These are phyloP conservation scores for Lateolabrax maculatus DNA, from an alignment of 2,797 vertebrate genomes.

Conservation along the genomic window DNA sequence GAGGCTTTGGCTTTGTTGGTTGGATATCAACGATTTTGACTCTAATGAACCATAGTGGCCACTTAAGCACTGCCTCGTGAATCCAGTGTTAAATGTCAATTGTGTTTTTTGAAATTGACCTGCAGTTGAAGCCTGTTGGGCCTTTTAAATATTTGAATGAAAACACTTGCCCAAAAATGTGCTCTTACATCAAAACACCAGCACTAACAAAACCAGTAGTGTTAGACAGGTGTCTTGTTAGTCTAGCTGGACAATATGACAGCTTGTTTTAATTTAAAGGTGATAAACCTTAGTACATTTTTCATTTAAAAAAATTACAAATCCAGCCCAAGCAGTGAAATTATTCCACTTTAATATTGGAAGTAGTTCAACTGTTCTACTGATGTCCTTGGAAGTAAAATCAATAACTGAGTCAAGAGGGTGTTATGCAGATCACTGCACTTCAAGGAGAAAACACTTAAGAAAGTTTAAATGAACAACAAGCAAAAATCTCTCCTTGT, in stretches of 20 bases:
- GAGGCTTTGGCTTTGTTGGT: conserved; percentile 10
- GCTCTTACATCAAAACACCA: conserved; percentile 7
- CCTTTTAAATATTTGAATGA: conserved; percentile 24
- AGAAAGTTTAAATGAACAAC: not conserved
- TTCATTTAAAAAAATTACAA: conserved; percentile 13
- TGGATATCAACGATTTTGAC: not conserved
- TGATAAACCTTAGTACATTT: not conserved
- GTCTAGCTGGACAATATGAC: not conserved
- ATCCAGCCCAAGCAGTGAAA: conserved; percentile 7
- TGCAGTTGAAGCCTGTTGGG: not conserved
- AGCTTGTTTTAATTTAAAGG: not conserved
- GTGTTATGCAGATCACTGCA: not conserved
- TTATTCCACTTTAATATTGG: conserved; percentile 9
- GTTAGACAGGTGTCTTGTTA: not conserved
- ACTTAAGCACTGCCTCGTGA: conserved; percentile 13
- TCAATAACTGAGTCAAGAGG: conserved; percentile 8
- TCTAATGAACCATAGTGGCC: conserved; percentile 32
- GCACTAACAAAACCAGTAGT: not conserved
- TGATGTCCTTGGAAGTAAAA: conserved; percentile 39
- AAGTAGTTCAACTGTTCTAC: conserved; percentile 6
- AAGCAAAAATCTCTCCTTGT: conserved; percentile 10
- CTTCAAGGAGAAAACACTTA: conserved; percentile 33
- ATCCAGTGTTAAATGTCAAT: conserved; percentile 30
- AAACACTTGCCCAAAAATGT: not conserved
- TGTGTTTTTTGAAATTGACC: not conserved